Base-by-base conservation (phyloP, 2,113 vertebrate genomes). In the rabbit (Oryctolagus cuniculus) region DNA sequence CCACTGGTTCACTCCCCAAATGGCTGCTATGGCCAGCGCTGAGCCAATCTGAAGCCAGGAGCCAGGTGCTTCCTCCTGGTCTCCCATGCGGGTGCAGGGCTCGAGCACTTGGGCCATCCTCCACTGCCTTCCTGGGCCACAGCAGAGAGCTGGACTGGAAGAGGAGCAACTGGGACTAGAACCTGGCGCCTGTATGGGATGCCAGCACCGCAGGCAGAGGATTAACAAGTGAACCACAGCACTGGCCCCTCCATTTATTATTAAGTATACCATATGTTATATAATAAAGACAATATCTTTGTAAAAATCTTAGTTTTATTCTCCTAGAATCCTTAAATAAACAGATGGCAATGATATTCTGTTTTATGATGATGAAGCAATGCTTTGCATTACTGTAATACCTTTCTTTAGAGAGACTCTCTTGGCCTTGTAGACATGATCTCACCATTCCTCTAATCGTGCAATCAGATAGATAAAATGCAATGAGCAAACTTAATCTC, bases 361-460 rank as follows among this genome's bases (percentile, higher is more conserved):
- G 44, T 89, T 88, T 92, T 63, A 87, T 64, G 86, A 64, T 44
- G 61, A 94, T 95, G 92, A 93, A 93, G 25, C 81, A 95, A 80
- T 86, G 81, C 36, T 61, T 89, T 53, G 19, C 16, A 51, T 89
- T 95, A 31, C 67, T 93, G 10, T 29, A 87, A 88, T 74, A n/a
- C 64, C 27, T 90, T 89, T 87, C 36, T 85, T 64, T 51, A 80
- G 72, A 85, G 75, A 84, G 19, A 8, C 80, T 91, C 2, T 22
- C 73, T 81, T 91, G 84, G 73, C 80, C 75, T 73, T 51, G 15
- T 86, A 97, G 96, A 97, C 92, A 91, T 96, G 97, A 97, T 77
- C 96, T 96, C 93, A 95, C 61, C 81, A 15, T 80, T 81, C 70
- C 74, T 96, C 66, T 96, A 86, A 95, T 83, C 93, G 85, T 92